These are phyloP conservation scores for Scomberomorus guttatus DNA, from an alignment of 2,797 vertebrate species.

Conservation along the genomic window DNA sequence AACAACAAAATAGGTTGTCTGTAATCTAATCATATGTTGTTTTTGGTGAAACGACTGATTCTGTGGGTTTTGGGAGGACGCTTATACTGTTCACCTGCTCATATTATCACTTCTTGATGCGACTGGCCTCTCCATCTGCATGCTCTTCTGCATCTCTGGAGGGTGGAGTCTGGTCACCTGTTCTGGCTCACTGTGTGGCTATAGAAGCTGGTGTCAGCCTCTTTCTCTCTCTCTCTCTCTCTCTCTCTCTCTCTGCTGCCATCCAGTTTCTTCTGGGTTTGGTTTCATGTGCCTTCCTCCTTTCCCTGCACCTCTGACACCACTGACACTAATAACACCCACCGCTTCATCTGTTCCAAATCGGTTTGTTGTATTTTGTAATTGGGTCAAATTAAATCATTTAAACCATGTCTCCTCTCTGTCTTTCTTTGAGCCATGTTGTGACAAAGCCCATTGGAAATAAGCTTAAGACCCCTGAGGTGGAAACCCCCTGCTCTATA, in stretches of 20 bases:
- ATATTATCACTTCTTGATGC: conserved; percentile 6
- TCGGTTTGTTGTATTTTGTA: neutral
- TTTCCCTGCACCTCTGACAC: conserved; percentile 1
- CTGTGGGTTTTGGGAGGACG: too few relatives aligned
- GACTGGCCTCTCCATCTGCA: conserved; percentile 20
- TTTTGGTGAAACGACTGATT: neutral
- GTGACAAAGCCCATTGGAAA: conserved; percentile 36
- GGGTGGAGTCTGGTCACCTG: conserved; percentile 42
- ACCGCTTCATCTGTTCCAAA: neutral
- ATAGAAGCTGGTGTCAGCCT: neutral
- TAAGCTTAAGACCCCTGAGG: conserved; percentile 41
- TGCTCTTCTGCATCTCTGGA: neutral
- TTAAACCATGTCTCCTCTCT: neutral
- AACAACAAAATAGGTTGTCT: neutral
- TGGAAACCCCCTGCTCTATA: conserved; percentile 27
- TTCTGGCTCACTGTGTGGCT: conserved; percentile 29
- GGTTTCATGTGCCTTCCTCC: conserved; percentile 12
- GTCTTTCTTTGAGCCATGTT: conserved; percentile 7
- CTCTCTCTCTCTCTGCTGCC: neutral
- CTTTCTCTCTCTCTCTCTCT: neutral
- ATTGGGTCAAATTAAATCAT: conserved; percentile 11
- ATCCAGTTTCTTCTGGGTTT: conserved; percentile 11
- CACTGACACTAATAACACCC: neutral
- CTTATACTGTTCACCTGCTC: neutral
- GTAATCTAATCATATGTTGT: neutral